These are phyloP conservation scores for Boloria selene DNA, from an alignment of 2,888 invertebrate genomes.

Conservation along the genomic window DNA sequence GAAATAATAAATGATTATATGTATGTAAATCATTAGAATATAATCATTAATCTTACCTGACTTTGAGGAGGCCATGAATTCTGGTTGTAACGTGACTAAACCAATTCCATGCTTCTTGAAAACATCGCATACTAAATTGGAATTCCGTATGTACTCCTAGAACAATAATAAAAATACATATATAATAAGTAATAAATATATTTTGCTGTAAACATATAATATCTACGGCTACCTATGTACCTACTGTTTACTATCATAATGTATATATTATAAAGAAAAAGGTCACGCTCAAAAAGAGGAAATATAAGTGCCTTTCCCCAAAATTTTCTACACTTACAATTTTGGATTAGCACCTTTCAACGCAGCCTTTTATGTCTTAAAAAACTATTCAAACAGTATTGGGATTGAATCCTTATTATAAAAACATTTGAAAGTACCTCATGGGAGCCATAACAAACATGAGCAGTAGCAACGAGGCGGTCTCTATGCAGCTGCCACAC, in stretches of 20 bases:
- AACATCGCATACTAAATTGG: constrained; percentile 85
- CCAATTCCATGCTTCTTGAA: constrained; percentile 91
- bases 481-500: constrained; percentile 93
- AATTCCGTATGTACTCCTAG: constrained; percentile 69
- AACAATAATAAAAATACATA: constrained; percentile 35
- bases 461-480: constrained; percentile 92
- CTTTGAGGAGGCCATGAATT: constrained; percentile 80
- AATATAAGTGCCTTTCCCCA: no score
- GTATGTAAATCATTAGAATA: background rate
- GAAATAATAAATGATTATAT: no score
- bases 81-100: constrained; percentile 93
- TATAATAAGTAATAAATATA: no score
- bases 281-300: background rate
- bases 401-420: no score
- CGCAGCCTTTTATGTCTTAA: no score
- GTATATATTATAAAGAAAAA: background rate
- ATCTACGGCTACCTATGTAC: no score
- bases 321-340: no score
- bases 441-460: constrained; percentile 82
- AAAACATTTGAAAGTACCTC: constrained; percentile 49
- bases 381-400: no score
- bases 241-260: no score
- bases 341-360: no score
- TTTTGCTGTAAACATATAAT: no score
- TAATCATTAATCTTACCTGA: constrained; percentile 53